A percentile compares a stretch with the other conserved stretches of the same genome.
Evolutionary conservation across 2,113 vertebrate species (phyloP).

Genomic region (Salvelinus namaycush): DNA sequence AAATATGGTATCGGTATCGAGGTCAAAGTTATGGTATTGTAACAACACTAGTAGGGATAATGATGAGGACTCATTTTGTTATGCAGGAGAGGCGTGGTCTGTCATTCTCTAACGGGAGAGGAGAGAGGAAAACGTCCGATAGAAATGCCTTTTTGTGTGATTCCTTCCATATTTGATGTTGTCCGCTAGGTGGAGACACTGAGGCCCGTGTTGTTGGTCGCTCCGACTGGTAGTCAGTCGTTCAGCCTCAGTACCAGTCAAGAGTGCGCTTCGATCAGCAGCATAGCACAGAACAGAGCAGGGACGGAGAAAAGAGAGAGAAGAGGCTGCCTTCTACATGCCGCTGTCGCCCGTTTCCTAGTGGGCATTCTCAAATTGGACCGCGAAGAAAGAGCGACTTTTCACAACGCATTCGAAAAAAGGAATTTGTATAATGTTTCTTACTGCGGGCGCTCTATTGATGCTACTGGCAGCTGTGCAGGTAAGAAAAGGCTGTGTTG

Average conservation of each 20-base stretch:
- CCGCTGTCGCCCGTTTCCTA: constrained; percentile 1
- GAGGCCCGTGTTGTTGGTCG: not conserved
- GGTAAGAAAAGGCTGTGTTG: not conserved
- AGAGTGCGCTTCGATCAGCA: not conserved
- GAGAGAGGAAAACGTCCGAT: not conserved
- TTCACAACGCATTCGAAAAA: not conserved
- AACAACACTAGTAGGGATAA: not conserved
- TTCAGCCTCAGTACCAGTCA: constrained; percentile 11
- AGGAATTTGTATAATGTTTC: not conserved
- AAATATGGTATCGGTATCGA: not conserved
- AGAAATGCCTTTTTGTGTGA: not conserved
- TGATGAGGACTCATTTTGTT: not conserved
- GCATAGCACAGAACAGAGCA: not conserved
- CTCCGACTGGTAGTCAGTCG: not conserved
- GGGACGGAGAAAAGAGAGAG: not conserved
- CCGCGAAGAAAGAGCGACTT: not conserved
- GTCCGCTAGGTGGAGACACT: constrained; percentile 1
- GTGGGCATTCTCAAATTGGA: not conserved
- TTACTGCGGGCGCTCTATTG: not conserved
- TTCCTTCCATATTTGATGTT: not conserved
- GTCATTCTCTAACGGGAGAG: not conserved
- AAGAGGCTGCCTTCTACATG: constrained; percentile 1
- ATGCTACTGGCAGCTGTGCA: not conserved
- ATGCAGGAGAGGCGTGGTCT: not conserved
- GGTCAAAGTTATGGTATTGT: no score